Evolutionary conservation across 2,797 vertebrate genomes (phyloP), one percentile per base, ranked within the genome.

Genomic region (Sebastes trivittatus): DNA sequence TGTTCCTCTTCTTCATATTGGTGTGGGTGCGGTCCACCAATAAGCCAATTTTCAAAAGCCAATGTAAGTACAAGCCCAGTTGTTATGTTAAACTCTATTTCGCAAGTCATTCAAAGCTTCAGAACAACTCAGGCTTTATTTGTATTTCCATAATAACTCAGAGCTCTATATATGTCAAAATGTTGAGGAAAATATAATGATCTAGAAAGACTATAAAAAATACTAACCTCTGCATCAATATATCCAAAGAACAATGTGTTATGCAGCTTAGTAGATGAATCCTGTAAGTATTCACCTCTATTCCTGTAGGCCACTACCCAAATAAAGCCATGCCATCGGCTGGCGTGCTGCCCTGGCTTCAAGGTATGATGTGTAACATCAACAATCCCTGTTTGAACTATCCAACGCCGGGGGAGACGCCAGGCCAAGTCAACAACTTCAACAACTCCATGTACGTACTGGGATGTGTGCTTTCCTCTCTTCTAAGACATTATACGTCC

Each of bases 301-400:
- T 82, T 83, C 25, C 76, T 79, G 74, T 66, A 99, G 98, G 98
- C 91, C 97, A 99, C 90, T 99, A 99, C 91, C 98, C 96, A 82
- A 99, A 99, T 90, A 99, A 99, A 95, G 97, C 98, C 78, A 97
- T 99, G 98, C 98, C 98, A 16, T 99, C 98, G 1, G 98, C 98
- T 16, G 98, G 98, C 59, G 92, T 98, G 14, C 94, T 99, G 87
- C 98, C 98, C 3, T 99, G 98, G 98, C 80, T 99, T 83, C 98
- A 99, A 90, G 97, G 98, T 42, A 97, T 99, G 92, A 93, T 99
- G 73, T 99, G 98, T 86, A 99, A 98, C 72, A 95, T 98, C 72
- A 94, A 99, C 82, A 99, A 99, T 83, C 98, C 97, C 10, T 99
- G 98, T 86, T 92, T 97, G 88, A 96, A 92, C 80, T 95, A 96